Evolutionary conservation across 2,797 vertebrate species (phyloP).

Genomic region (Margarornis squamiger): DNA sequence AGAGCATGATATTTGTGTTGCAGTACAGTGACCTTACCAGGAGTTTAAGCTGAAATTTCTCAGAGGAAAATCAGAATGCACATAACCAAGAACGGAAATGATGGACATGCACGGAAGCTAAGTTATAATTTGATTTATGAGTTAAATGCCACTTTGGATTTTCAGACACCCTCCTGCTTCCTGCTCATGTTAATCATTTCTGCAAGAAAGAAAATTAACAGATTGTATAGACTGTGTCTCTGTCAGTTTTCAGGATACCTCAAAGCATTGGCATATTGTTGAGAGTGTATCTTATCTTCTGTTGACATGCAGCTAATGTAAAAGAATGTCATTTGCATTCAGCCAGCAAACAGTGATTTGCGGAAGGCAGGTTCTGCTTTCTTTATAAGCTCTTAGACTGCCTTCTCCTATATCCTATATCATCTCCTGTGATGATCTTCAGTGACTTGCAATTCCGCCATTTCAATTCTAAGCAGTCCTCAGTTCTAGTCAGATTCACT

Average conservation of each 20-base stretch:
- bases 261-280: neutral
- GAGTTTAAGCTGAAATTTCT: neutral
- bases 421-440: neutral
- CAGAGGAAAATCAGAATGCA: neutral
- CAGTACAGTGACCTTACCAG: neutral
- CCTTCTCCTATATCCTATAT: neutral
- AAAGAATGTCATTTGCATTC: slow-evolving; percentile 5
- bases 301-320: neutral
- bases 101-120: neutral
- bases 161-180: neutral
- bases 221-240: neutral
- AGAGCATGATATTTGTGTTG: neutral
- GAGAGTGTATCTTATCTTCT: neutral
- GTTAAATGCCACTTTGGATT: neutral
- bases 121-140: neutral
- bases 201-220: neutral
- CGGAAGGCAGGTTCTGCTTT: neutral
- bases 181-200: neutral
- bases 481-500: neutral
- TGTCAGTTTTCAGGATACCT: neutral
- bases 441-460: neutral
- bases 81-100: neutral
- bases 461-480: slow-evolving; percentile 19
- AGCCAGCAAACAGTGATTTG: neutral
- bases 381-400: neutral